Evolutionary conservation across 2,888 invertebrate genomes (phyloP).

Genomic region (Erebia ligea): DNA sequence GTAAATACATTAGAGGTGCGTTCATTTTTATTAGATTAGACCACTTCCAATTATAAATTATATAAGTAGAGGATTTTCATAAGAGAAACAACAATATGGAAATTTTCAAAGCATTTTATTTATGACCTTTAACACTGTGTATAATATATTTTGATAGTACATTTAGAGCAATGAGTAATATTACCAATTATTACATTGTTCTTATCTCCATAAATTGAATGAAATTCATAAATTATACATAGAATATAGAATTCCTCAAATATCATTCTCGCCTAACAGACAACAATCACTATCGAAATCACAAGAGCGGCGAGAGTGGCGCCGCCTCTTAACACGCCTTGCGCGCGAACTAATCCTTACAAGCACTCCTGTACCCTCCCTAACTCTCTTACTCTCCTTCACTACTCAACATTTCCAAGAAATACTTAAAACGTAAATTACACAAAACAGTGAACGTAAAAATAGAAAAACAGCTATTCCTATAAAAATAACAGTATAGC

Average conservation of each 20-base stretch:
- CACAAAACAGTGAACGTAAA: slow-evolving; percentile 59
- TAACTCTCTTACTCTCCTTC: slow-evolving; percentile 15
- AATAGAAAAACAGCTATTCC: slow-evolving; percentile 66
- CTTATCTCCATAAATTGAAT: slow-evolving; percentile 80
- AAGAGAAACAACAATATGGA: slow-evolving; percentile 71
- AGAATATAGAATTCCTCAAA: slow-evolving; percentile 78
- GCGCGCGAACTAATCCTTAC: slow-evolving; percentile 31
- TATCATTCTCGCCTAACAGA: slow-evolving; percentile 79
- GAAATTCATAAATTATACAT: slow-evolving; percentile 80
- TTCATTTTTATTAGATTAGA: too few relatives aligned
- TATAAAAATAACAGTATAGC: slow-evolving; percentile 82
- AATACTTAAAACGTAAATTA: slow-evolving; percentile 55
- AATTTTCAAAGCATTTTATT: slow-evolving; percentile 84
- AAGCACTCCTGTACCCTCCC: slow-evolving; percentile 1
- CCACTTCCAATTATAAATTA: neutral
- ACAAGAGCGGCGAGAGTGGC: slow-evolving; percentile 53
- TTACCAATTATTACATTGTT: slow-evolving; percentile 84
- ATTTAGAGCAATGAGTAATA: slow-evolving; percentile 84
- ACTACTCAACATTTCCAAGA: slow-evolving; percentile 29
- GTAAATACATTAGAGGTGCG: too few relatives aligned
- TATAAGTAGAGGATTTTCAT: neutral
- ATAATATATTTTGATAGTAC: slow-evolving; percentile 84
- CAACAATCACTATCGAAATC: slow-evolving; percentile 79
- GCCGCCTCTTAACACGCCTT: slow-evolving; percentile 40
- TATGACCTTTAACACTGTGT: slow-evolving; percentile 84